A percentile compares a stretch with the other conserved stretches of the same genome.
These are phyloP conservation scores for Rhinopithecus roxellana DNA, from an alignment of 2,113 vertebrate species.

Conservation along the genomic window DNA sequence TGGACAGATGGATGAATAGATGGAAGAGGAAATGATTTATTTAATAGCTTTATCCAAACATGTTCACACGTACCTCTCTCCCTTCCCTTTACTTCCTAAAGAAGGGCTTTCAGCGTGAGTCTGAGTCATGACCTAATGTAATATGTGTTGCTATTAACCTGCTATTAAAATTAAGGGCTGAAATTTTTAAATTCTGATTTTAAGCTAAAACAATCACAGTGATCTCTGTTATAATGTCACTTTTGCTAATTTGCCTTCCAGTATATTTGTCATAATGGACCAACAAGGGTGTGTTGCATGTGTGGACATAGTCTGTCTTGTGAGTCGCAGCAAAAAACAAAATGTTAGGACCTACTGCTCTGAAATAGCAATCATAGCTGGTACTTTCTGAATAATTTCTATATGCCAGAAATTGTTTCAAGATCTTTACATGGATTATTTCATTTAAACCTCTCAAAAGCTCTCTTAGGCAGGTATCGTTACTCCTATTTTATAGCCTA, in stretches of 20 bases:
- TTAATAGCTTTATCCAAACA: background rate
- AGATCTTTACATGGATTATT: background rate
- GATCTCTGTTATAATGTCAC: background rate
- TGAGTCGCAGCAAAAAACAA: background rate
- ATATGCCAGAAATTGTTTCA: background rate
- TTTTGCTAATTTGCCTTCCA: background rate
- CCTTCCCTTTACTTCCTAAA: background rate
- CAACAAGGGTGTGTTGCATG: background rate
- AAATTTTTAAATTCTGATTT: conserved; percentile 37
- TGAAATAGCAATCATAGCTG: background rate
- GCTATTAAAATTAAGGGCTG: background rate
- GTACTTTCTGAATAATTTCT: background rate
- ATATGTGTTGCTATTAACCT: background rate
- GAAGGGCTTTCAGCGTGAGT: background rate
- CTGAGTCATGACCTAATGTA: background rate
- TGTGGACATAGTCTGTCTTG: background rate
- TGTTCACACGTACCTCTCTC: background rate
- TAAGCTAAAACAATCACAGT: background rate
- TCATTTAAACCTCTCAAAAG: background rate
- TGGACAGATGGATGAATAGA: background rate
- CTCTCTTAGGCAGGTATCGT: background rate
- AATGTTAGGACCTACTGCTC: background rate
- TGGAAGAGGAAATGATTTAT: background rate
- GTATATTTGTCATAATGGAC: background rate
- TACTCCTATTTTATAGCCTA: background rate